Percentiles rank a stretch among this genome's conserved stretches.
These are phyloP conservation scores for Allophyes oxyacanthae DNA, from an alignment of 2,888 invertebrate species.

Conservation along the genomic window DNA sequence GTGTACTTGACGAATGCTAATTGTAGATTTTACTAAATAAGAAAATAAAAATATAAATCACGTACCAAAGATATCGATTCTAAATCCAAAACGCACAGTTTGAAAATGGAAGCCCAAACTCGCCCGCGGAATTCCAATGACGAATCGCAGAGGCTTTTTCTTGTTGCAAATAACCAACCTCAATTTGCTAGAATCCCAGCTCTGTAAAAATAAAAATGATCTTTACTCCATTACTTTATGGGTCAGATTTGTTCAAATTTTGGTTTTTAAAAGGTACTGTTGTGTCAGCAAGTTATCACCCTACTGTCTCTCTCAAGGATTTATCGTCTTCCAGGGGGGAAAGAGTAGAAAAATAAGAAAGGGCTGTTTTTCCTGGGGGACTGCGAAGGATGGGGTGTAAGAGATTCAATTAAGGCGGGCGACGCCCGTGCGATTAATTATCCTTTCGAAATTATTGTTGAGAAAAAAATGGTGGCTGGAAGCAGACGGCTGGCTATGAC, in stretches of 20 bases:
- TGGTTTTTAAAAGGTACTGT: conserved; percentile 27
- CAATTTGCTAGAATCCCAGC: conserved; percentile 33
- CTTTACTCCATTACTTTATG: conserved; percentile 16
- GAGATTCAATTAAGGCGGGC: conserved; percentile 86
- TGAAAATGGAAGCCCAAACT: conserved; percentile 81
- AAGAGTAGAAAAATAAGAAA: conserved; percentile 87
- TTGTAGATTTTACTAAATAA: neutral
- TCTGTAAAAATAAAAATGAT: conserved; percentile 24
- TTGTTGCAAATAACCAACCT: conserved; percentile 74
- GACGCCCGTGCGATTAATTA: conserved; percentile 84
- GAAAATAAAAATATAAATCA: conserved; percentile 23
- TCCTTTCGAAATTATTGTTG: conserved; percentile 76
- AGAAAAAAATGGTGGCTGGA: conserved; percentile 60
- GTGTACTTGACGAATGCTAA: neutral
- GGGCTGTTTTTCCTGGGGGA: conserved; percentile 87
- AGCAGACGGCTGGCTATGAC: conserved; percentile 30
- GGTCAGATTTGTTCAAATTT: conserved; percentile 12
- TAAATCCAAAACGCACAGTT: conserved; percentile 75
- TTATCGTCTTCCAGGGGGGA: conserved; percentile 87
- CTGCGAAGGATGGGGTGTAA: conserved; percentile 68
- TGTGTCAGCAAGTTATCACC: conserved; percentile 80
- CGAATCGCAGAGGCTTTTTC: conserved; percentile 88
- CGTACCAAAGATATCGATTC: conserved; percentile 63
- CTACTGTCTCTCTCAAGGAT: conserved; percentile 87
- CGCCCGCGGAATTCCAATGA: conserved; percentile 88